Conservation (phyloP, 30 jellyfish, hydroid and myxozoan species). For the Pelagia noctiluca region DNA sequence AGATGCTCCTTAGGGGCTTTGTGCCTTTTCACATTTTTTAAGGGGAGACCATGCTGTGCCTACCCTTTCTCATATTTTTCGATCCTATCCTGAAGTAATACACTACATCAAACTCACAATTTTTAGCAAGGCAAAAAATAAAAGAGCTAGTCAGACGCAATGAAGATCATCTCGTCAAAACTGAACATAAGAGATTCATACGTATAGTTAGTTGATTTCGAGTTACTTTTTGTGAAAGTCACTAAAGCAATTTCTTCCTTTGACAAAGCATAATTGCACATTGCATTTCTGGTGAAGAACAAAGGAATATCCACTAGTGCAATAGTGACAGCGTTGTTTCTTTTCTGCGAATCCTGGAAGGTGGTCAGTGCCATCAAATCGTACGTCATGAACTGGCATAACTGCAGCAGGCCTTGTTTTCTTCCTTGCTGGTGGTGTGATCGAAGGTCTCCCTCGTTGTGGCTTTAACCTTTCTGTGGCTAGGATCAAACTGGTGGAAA, state of each 20-base stretch:
- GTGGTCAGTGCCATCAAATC: neutral
- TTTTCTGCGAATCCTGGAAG: neutral
- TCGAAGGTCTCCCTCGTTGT: neutral
- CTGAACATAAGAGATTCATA: no score
- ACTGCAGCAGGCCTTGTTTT: neutral
- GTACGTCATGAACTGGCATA: neutral
- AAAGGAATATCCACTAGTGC: neutral
- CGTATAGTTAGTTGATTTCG: no score
- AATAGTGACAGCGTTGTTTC: neutral
- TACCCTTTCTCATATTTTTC: no score
- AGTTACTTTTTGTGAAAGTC: neutral
- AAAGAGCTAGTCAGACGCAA: no score
- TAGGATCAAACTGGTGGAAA: neutral
- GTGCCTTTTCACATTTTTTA: no score
- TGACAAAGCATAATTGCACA: neutral
- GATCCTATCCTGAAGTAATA: no score
- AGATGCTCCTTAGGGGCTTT: no score
- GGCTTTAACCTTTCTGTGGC: neutral
- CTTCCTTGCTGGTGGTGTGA: neutral
- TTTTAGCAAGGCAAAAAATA: no score
- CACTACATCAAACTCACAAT: no score
- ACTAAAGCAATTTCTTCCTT: neutral
- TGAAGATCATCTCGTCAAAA: no score
- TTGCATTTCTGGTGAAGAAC: neutral
- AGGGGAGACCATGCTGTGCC: no score